Conservation (phyloP, 64 coral and sea anemone species). For the Dendronephthya gigantea region DNA sequence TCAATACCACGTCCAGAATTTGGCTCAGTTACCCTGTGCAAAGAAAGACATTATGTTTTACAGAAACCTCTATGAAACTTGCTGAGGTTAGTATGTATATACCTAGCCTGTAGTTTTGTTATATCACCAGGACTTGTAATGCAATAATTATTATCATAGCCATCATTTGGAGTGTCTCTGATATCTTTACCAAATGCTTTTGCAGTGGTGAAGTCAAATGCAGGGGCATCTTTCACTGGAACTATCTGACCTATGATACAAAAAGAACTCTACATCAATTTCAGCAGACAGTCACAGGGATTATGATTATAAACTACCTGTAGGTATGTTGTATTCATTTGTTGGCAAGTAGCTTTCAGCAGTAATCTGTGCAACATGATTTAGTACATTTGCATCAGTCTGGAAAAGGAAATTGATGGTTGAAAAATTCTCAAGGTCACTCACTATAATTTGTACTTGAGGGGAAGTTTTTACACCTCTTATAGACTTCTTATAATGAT, state of each 20-base stretch:
- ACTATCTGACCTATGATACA: constrained; percentile 46
- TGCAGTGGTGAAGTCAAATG: constrained; percentile 73
- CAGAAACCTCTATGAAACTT: too few species aligned
- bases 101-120: constrained; percentile 36
- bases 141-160: constrained; percentile 73
- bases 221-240: constrained; percentile 56
- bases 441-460: too few species aligned
- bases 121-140: background rate
- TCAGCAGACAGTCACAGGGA: too few species aligned
- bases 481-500: too few species aligned
- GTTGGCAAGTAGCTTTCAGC: constrained; percentile 58
- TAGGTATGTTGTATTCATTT: constrained; percentile 71
- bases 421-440: too few species aligned
- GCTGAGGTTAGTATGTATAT: background rate
- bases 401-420: constrained; percentile 16
- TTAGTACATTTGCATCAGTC: constrained; percentile 60
- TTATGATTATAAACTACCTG: constrained; percentile 40
- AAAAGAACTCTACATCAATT: background rate
- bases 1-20: constrained; percentile 56
- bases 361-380: constrained; percentile 62
- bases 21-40: constrained; percentile 48
- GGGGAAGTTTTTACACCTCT: too few species aligned
- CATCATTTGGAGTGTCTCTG: constrained; percentile 36
- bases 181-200: constrained; percentile 85
- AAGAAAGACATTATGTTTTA: too few species aligned